Percentiles rank a stretch among this genome's conserved stretches.
Evolutionary conservation across 2,888 invertebrate genomes (phyloP).

Genomic region (Aproaerema taeniolella): DNA sequence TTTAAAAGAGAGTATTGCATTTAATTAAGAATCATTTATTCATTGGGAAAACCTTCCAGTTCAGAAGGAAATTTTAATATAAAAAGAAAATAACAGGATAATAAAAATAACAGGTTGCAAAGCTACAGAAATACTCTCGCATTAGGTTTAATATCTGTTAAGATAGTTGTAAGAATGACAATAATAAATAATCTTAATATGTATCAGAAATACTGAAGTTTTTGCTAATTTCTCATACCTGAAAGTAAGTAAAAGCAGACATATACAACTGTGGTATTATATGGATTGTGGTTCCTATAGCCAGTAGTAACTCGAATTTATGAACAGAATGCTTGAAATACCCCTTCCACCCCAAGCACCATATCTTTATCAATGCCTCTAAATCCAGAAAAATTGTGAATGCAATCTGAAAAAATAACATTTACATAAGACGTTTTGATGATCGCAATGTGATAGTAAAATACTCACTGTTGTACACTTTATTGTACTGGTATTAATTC

Average conservation of each 20-base stretch:
- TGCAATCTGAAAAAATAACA: constrained; percentile 79
- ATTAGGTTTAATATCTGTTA: too few relatives aligned
- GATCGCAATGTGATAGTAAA: too few relatives aligned
- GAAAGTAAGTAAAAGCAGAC: constrained; percentile 97
- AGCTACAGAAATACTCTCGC: too few relatives aligned
- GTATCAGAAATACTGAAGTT: too few relatives aligned
- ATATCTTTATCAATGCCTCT: constrained; percentile 97
- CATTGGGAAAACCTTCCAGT: too few relatives aligned
- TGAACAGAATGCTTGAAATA: constrained; percentile 98
- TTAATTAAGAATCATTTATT: too few relatives aligned
- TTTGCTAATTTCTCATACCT: constrained; percentile 79
- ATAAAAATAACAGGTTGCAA: too few relatives aligned
- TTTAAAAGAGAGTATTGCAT: background rate
- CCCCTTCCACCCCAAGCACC: constrained; percentile 96
- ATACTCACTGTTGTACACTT: too few relatives aligned
- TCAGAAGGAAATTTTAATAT: too few relatives aligned
- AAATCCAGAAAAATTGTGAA: constrained; percentile 96
- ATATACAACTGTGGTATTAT: constrained; percentile 95
- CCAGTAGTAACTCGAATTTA: constrained; percentile 96
- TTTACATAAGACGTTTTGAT: background rate
- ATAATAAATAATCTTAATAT: too few relatives aligned
- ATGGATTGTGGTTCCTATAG: constrained; percentile 95
- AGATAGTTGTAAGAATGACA: too few relatives aligned
- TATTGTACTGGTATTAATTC: too few relatives aligned
- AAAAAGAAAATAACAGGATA: background rate